These are phyloP conservation scores for Sicus ferrugineus DNA, from an alignment of 2,888 invertebrate species.

Conservation along the genomic window DNA sequence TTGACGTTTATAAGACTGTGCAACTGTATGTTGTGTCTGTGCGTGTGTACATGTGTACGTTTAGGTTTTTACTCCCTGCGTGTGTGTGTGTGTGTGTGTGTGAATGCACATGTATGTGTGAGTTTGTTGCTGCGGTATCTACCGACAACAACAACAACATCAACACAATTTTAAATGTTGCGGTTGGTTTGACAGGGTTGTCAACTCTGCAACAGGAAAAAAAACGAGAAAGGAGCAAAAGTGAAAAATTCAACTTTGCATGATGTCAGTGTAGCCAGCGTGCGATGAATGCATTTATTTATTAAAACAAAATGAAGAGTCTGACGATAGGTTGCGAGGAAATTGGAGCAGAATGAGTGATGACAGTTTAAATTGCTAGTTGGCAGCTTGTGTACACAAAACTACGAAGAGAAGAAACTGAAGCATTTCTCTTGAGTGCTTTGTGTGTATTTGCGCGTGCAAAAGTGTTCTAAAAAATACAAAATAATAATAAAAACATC, in stretches of 20 bases:
- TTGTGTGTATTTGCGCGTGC: not conserved
- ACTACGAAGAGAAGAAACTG: not conserved
- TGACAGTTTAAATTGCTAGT: constrained; percentile 12
- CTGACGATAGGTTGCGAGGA: constrained; percentile 3
- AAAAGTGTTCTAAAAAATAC: not conserved
- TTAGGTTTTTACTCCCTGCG: not conserved
- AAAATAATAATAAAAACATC: not conserved
- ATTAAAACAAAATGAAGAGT: constrained; percentile 13
- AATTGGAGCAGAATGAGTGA: constrained; percentile 22
- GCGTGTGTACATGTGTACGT: constrained; percentile 3
- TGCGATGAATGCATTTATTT: constrained; percentile 9
- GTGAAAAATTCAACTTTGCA: not conserved
- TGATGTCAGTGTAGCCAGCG: constrained; percentile 15
- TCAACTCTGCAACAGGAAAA: not conserved
- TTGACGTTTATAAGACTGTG: no score
- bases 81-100: constrained; percentile 24
- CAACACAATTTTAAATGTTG: constrained; percentile 8
- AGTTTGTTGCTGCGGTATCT: not conserved
- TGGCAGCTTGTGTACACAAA: constrained; percentile 1
- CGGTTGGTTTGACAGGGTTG: constrained; percentile 8
- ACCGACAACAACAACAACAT: not conserved
- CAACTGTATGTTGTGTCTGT: constrained; percentile 14
- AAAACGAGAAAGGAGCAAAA: not conserved
- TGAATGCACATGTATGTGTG: constrained; percentile 6
- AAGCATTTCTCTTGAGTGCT: not conserved